Base-by-base conservation (phyloP, 1,140 invertebrate species). In the Atopsyche davidsoni region DNA sequence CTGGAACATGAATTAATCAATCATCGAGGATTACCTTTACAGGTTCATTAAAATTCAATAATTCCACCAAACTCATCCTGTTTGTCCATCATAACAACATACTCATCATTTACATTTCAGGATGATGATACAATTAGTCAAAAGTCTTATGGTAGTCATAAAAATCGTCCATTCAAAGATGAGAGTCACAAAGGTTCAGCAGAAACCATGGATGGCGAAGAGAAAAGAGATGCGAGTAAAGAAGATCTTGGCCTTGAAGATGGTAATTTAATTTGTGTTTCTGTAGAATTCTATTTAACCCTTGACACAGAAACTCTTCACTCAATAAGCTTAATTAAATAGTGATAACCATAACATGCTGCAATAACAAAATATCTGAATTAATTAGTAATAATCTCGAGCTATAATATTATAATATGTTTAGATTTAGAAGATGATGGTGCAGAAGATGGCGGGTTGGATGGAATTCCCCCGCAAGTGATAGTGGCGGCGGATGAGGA, bases 71-170 rank as follows among this genome's bases (percentile, higher is more conserved):
- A n/a, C n/a, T n/a, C n/a, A n/a, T n/a, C n/a, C n/a, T n/a, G n/a
- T n/a, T n/a, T n/a, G n/a, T n/a, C n/a, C n/a, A n/a, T n/a, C n/a
- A n/a, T n/a, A n/a, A n/a, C n/a, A n/a, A n/a, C n/a, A n/a, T n/a
- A n/a, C n/a, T 16, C 14, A 9, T 4, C 6, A 36, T 40, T 10
- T 51, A 22, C 22, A 55, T 69, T 72, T 59, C 59, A 79, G 73
- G 80, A 82, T 59, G 81, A 83, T 58, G 81, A 83, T 66, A 81
- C 80, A 64, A 79, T 84, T 59, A 93, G 90, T 75, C 89, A 89
- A 72, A 91, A 91, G 73, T 94, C 91, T 32, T 92, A 92, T 63
- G 89, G 89, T 52, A 92, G 89, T 68, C 89, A 92, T 70, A 91
- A 92, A 68, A 86, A 92, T 67, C 80, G 87, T 57, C 84, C 85